Evolutionary conservation across 2,113 vertebrate genomes (phyloP), one percentile per base, ranked within the genome.

Genomic region (Choloepus hoffmanni): DNA sequence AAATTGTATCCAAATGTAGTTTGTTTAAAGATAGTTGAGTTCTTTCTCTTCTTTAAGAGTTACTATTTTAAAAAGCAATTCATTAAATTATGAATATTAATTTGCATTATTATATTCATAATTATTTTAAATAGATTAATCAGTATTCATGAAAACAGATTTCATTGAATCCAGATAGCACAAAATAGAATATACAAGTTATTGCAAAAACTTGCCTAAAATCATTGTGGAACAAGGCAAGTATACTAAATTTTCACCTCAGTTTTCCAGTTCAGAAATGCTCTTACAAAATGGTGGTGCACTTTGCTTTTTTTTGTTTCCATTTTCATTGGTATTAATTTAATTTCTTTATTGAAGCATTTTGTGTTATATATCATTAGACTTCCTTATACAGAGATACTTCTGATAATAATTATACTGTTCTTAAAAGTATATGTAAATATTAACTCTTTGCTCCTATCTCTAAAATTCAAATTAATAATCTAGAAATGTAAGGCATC

Each of bases 21-120:
- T 93, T 77, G 1, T 65, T 85, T 93, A 76, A 73, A 92, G 14
- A 15, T 83, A 53, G 4, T 53, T 77, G 78, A 26, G 2, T 74
- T 86, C 18, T 95, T 89, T 85, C 9, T 92, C 70, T 74, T 82
- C 26, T 48, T 93, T 53, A 93, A 85, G 26, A 70, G 74, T 36
- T 84, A 53, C 12, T 73, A 0, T 84, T 33, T 94, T 86, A 78
- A 82, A 97, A 82, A 79, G 33, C 9, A 86, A 6, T 79, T 97
- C 43, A 73, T 87, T 92, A 85, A 92, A 48, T 87, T 81, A n/a
- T 70, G 23, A 60, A 86, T 92, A 85, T 81, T 82, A 63, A 74
- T 86, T 94, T 40, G 45, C 48, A 18, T 89, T 84, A 90, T 83
- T 94, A 72, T 45, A 13, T 62, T 21, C 8, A 67, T 84, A 90